Evolutionary conservation across 2,113 vertebrate species (phyloP).

Genomic region (Echinops telfairi): DNA sequence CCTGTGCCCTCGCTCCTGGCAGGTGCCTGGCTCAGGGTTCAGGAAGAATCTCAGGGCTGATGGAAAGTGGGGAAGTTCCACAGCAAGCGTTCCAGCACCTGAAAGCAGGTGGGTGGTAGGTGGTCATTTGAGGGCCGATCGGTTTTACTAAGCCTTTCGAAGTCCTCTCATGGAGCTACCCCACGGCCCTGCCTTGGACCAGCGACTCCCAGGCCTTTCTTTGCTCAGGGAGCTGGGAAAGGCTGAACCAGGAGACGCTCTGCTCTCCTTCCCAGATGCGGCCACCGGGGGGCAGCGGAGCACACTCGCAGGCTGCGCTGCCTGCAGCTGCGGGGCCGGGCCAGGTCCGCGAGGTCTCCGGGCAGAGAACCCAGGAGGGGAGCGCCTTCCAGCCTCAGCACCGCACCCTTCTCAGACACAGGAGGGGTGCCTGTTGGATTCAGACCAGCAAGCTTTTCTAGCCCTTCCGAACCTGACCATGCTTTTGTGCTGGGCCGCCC

Average conservation of each 20-base stretch:
- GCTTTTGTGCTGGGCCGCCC: conserved; percentile 27
- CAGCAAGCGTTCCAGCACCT: not conserved
- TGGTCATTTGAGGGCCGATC: not conserved
- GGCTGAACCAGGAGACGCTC: not conserved
- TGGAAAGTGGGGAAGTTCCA: not conserved
- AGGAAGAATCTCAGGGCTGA: not conserved
- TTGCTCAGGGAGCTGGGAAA: conserved; percentile 20
- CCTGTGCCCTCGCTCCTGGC: not conserved
- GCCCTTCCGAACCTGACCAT: not conserved
- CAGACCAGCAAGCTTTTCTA: not conserved
- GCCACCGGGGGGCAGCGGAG: conserved; percentile 83
- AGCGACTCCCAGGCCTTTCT: not conserved
- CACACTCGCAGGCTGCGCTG: conserved; percentile 70
- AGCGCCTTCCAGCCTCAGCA: not conserved
- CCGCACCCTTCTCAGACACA: not conserved
- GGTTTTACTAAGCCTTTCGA: not conserved
- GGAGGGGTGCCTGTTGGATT: not conserved
- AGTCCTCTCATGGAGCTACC: not conserved
- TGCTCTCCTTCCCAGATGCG: conserved; percentile 50
- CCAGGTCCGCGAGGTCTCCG: conserved; percentile 10
- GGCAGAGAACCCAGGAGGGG: not conserved
- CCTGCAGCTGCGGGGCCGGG: not conserved
- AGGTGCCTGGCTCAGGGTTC: not conserved
- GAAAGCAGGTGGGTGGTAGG: not conserved
- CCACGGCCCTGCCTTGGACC: not conserved